phyloP scores from a whole-genome alignment of 1,140 invertebrate species.

The Elymnias hypermnestra region DNA sequence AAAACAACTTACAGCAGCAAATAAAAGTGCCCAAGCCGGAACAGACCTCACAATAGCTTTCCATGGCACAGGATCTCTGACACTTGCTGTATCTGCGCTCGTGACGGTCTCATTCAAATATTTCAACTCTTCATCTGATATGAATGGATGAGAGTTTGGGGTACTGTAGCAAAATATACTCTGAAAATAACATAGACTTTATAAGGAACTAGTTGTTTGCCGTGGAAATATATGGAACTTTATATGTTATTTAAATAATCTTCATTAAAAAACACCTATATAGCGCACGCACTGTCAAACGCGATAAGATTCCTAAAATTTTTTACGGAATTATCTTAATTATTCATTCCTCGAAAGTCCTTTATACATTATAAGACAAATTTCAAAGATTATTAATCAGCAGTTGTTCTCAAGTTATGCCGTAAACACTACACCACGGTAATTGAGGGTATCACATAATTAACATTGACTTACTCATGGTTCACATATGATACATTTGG shows the following conservation, averaged over 20 bases:
- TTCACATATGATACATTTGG: too few species aligned
- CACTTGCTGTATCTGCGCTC: slow-evolving; percentile 68
- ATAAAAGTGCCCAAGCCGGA: slow-evolving; percentile 84
- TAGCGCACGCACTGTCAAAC: too few species aligned
- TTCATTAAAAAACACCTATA: too few species aligned
- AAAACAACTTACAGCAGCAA: slow-evolving; percentile 72
- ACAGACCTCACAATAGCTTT: slow-evolving; percentile 84
- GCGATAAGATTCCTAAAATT: too few species aligned
- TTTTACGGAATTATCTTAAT: too few species aligned
- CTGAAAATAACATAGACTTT: slow-evolving; percentile 61
- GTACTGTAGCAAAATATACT: slow-evolving; percentile 84
- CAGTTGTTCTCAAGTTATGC: too few species aligned
- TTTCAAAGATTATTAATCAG: too few species aligned
- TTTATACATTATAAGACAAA: too few species aligned
- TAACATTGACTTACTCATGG: too few species aligned
- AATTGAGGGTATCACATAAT: too few species aligned
- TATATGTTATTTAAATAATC: background rate
- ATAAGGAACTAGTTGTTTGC: background rate
- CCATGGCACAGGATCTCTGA: slow-evolving; percentile 82
- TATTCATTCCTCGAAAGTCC: too few species aligned
- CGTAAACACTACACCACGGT: too few species aligned
- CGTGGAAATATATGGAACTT: background rate
- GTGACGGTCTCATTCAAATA: slow-evolving; percentile 83
- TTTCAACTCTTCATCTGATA: slow-evolving; percentile 85
- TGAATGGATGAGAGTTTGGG: slow-evolving; percentile 89